Evolutionary conservation across 2,888 invertebrate species (phyloP).

Genomic region (Drosophila affinis): DNA sequence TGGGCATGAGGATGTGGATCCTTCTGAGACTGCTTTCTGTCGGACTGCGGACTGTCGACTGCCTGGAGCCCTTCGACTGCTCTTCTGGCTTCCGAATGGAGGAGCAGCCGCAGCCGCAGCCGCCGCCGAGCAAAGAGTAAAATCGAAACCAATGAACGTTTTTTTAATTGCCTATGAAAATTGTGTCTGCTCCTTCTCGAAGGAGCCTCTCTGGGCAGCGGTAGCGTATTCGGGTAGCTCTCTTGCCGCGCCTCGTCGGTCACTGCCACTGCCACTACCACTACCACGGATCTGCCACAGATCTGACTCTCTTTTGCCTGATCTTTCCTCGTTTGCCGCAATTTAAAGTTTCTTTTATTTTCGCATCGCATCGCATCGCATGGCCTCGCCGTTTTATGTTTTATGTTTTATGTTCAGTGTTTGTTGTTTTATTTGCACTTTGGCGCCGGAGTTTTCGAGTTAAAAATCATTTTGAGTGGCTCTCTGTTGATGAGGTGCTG

Average conservation of each 20-base stretch:
- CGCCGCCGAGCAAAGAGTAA: background rate
- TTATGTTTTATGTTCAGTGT: constrained; percentile 12
- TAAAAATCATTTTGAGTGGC: constrained; percentile 16
- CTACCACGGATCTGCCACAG: background rate
- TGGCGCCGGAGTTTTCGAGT: constrained; percentile 62
- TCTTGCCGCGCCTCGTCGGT: constrained; percentile 5
- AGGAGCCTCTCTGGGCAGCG: background rate
- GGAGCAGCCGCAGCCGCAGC: background rate
- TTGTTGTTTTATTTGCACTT: constrained; percentile 67
- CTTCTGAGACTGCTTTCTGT: background rate
- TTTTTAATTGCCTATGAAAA: constrained; percentile 77
- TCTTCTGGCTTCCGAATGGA: constrained; percentile 39
- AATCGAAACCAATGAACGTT: constrained; percentile 75
- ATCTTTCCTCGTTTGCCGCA: constrained; percentile 39
- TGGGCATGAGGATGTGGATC: background rate
- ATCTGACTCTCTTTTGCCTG: background rate
- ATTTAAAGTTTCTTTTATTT: constrained; percentile 60
- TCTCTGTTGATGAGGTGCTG: background rate
- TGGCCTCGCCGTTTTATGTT: constrained; percentile 11
- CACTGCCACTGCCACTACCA: background rate
- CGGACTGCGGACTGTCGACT: constrained; percentile 6
- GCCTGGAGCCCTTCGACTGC: constrained; percentile 23
- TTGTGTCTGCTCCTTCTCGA: constrained; percentile 19
- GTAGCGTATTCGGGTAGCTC: constrained; percentile 69
- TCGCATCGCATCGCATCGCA: constrained; percentile 10